Evolutionary conservation across 2,888 invertebrate species (phyloP), one percentile per base, ranked within the genome.

Genomic region (Opisthograptis luteolata): DNA sequence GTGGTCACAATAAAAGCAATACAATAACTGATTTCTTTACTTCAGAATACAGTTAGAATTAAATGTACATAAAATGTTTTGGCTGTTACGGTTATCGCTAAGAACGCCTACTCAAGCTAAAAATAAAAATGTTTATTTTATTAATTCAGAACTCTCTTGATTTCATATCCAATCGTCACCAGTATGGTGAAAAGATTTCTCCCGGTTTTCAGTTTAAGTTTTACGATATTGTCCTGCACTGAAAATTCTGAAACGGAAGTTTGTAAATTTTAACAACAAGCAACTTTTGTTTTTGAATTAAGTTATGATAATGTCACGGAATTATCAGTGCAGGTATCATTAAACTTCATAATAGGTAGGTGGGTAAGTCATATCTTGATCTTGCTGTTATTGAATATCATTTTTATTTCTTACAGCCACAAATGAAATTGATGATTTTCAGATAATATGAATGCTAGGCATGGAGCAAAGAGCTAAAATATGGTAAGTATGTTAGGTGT

Each of bases 91-190:
- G 32, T 45, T 32, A 43, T 69, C 69, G 65, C 66, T 55, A 65
- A 67, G 72, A 76, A 69, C 76, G 72, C 73, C 74, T 79, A 77
- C 73, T 77, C 79, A 76, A 72, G 65, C 80, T 76, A 67, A 76
- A 86, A 86, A 80, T 84, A 84, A 85, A 49, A 43, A 53, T 53
- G 46, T 57, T 55, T 46, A 60, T 58, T 60, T 59, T 61, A 58
- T 49, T 55, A 59, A 46, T 50, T 52, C 42, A 41, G 40, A 51
- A 52, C 47, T 54, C 54, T 50, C 24, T 58, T 59, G 35, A 55
- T 51, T 53, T 58, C 31, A 58, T 41, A 50, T 32, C 48, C 42
- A 36, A 44, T 28, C 39, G 27, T 10, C 9, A 25, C 24, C 22
- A 22, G 32, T 19, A 15, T 15, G n/a, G 1, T 28, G 12, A 12